A percentile compares a stretch with the other conserved stretches of the same genome.
Evolutionary conservation across 2,113 vertebrate genomes (phyloP).

Genomic region (Bos indicus): DNA sequence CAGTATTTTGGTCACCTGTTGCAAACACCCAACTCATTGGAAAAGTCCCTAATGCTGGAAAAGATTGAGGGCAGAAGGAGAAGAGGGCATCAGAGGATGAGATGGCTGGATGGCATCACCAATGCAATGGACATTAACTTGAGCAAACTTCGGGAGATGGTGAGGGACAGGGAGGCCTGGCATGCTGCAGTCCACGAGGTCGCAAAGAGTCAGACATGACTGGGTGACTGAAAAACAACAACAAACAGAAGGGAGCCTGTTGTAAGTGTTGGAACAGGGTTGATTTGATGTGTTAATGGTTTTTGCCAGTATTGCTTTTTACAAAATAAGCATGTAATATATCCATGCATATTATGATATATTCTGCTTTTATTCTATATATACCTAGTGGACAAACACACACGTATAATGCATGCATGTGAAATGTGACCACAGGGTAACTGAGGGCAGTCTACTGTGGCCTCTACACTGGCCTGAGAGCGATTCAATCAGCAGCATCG

Average conservation of each 20-base stretch:
- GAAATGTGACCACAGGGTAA: not conserved
- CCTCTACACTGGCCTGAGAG: not conserved
- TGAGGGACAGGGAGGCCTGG: not conserved
- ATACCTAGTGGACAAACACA: not conserved
- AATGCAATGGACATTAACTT: not conserved
- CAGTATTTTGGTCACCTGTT: not conserved
- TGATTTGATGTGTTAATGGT: slow-evolving; percentile 46
- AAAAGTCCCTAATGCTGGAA: not conserved
- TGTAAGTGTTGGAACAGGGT: slow-evolving; percentile 56
- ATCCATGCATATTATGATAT: not conserved
- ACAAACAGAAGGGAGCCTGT: not conserved
- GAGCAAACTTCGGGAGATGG: not conserved
- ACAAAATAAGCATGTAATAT: not conserved
- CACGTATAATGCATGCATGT: not conserved
- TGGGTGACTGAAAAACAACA: not conserved
- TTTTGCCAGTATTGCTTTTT: slow-evolving; percentile 62
- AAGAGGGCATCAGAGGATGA: not conserved
- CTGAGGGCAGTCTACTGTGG: not conserved
- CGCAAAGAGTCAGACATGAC: rapidly evolving
- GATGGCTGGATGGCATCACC: not conserved
- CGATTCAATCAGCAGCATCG: not conserved
- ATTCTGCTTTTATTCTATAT: not conserved
- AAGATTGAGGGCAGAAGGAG: not conserved
- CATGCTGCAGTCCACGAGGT: not conserved
- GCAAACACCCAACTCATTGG: not conserved